Base-by-base conservation (phyloP, 2,797 vertebrate genomes). In the Crocodylus rhombifer region DNA sequence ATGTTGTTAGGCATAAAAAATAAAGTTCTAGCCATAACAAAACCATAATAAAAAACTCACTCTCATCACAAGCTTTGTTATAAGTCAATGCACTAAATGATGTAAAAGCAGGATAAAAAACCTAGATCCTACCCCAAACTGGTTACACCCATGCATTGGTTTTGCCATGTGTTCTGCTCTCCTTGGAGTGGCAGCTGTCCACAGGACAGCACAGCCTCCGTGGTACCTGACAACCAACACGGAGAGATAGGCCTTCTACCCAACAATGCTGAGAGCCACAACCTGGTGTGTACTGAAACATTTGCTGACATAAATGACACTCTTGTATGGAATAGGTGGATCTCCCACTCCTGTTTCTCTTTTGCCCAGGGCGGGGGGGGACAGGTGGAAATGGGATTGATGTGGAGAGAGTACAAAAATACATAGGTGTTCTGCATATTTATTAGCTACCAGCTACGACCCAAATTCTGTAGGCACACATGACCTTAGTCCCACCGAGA, bases 131-230 rank as follows among this genome's bases (percentile, higher is more conserved):
- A 51, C 42, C 42, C 42, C 42, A 51, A 51, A 51, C 42, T 51
- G 42, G 42, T 51, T 51, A 51, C 42, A 51, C 10, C 42, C 42
- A 51, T 9, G 42, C 42, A 51, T 51, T 51, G 42, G 42, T 51
- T 51, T 10, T 51, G 1, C 55, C 1, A 9, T 61, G 14, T 73
- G 26, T 75, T 14, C 36, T 60, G 17, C 58, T 85, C 15, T 57
- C 86, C 51, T 60, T 56, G 60, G 58, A 83, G 18, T 1, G 77
- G 11, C 26, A 83, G 65, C 15, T 18, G 64, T 1, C 1, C 57
- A 55, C 14, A 51, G 56, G 74, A 67, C 0, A 0, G 15, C 2
- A 9, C 1, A 2, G 28, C 85, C 25, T 60, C 6, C 8, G 2
- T 26, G 20, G 5, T 71, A 62, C 51, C 16, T 64, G 30, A 55